phyloP scores from a whole-genome alignment of 2,888 invertebrate species.

The Lithophane socia region DNA sequence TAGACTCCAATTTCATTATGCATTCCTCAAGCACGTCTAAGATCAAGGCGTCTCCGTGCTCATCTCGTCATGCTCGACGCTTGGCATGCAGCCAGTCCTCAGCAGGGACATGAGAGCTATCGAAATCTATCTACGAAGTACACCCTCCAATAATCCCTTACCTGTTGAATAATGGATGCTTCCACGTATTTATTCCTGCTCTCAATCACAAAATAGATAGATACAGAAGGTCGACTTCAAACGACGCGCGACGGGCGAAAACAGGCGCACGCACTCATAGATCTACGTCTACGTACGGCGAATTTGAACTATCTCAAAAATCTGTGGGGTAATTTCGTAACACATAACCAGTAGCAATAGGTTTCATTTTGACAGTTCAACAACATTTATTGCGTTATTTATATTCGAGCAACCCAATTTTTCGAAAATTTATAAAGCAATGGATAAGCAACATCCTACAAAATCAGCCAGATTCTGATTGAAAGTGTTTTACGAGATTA shows the following conservation, averaged over 20 bases:
- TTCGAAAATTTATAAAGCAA: no score
- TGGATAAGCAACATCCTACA: no score
- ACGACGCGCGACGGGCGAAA: background rate
- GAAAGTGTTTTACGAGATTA: no score
- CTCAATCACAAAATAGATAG: slow-evolving; percentile 4
- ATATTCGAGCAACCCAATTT: no score
- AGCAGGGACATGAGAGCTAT: slow-evolving; percentile 64
- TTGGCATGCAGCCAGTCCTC: slow-evolving; percentile 73
- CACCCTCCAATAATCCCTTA: slow-evolving; percentile 74
- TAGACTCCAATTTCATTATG: slow-evolving; percentile 39
- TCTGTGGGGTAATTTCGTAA: no score
- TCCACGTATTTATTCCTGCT: slow-evolving; percentile 64
- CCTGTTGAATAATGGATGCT: slow-evolving; percentile 83
- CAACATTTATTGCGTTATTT: no score
- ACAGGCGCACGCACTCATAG: background rate
- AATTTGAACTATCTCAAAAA: no score
- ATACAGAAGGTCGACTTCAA: slow-evolving; percentile 12
- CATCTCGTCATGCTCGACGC: slow-evolving; percentile 55
- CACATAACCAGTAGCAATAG: no score
- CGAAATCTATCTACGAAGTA: slow-evolving; percentile 73
- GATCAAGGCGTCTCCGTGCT: slow-evolving; percentile 31
- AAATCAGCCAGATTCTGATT: no score
- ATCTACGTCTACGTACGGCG: no score
- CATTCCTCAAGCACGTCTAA: slow-evolving; percentile 42
- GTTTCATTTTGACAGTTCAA: no score